phyloP scores from a whole-genome alignment of 2,797 vertebrate genomes.

The Enteromius mattozi region DNA sequence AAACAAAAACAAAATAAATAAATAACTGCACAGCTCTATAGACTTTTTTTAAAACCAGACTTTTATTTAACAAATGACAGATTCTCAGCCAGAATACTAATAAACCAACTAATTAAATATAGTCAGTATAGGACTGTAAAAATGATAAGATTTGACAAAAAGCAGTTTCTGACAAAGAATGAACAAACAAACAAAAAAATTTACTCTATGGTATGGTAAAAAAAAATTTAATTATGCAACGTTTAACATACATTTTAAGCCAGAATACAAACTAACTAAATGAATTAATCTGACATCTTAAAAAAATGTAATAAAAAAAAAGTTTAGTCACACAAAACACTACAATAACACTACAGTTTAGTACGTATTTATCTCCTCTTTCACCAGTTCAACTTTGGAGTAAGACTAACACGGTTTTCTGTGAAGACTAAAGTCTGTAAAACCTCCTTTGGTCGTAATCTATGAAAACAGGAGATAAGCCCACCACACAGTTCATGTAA shows the following conservation, averaged over 20 bases:
- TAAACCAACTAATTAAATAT: background rate
- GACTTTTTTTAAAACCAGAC: background rate
- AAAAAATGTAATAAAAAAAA: background rate
- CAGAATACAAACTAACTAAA: background rate
- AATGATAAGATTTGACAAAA: background rate
- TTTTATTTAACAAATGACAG: background rate
- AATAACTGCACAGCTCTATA: background rate
- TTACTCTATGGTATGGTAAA: background rate
- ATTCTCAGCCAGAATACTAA: background rate
- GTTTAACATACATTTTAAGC: background rate
- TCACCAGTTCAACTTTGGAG: slow-evolving; percentile 61
- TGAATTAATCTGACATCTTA: background rate
- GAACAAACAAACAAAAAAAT: background rate
- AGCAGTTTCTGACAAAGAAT: background rate
- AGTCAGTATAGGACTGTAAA: background rate
- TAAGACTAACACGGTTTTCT: slow-evolving; percentile 63
- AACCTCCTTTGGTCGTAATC: slow-evolving; percentile 67
- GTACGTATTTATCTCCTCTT: slow-evolving; percentile 24
- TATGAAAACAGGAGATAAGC: slow-evolving; percentile 68
- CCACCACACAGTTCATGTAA: slow-evolving; percentile 54
- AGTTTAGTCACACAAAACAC: background rate
- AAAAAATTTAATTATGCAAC: too few species aligned
- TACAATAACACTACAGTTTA: background rate
- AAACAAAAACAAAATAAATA: background rate
- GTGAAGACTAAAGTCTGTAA: slow-evolving; percentile 61